Evolutionary conservation across 2,113 vertebrate genomes (phyloP).

Genomic region (Gorsachius goisagi): DNA sequence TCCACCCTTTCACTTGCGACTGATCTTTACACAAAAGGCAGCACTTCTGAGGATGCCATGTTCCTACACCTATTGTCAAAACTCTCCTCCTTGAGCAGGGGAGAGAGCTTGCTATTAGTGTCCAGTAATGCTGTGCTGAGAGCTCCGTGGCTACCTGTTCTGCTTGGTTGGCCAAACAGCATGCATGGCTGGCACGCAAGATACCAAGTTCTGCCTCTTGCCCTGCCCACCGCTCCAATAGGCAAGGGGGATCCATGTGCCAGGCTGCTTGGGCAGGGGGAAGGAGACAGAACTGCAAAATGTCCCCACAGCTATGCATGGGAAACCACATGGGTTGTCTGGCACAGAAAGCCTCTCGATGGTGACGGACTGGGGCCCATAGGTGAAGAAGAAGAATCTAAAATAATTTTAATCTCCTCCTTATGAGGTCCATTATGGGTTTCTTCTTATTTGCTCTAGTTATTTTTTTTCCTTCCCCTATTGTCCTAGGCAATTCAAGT

Average conservation of each 20-base stretch:
- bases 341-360: neutral
- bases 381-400: neutral
- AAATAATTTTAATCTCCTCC: neutral
- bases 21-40: neutral
- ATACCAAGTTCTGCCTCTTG: neutral
- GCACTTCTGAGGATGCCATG: neutral
- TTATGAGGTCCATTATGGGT: neutral
- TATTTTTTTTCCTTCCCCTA: neutral
- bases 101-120: fast-evolving
- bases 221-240: fast-evolving
- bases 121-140: neutral
- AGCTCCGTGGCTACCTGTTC: neutral
- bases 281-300: neutral
- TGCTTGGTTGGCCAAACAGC: neutral
- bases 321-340: neutral
- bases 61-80: neutral
- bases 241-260: fast-evolving
- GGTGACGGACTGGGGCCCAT: neutral
- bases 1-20: neutral
- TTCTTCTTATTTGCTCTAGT: conserved; percentile 39
- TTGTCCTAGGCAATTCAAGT: neutral
- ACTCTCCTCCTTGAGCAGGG: neutral
- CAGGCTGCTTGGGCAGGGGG: fast-evolving
- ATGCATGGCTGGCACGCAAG: fast-evolving
- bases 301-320: neutral